phyloP scores from a whole-genome alignment of 2,888 invertebrate species.

The Acleris emargana region DNA sequence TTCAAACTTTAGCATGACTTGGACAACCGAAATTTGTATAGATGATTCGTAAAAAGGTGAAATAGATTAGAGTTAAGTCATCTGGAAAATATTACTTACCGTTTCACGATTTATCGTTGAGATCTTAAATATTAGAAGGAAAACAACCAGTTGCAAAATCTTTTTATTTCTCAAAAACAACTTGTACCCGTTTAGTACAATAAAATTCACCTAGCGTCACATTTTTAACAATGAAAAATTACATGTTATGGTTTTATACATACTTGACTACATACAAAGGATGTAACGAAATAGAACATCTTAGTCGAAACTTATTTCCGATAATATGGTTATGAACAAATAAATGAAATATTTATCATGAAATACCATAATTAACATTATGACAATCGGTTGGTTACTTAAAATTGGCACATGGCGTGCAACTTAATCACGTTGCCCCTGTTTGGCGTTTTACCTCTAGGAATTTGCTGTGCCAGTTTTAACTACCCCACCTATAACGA shows the following conservation, averaged over 20 bases:
- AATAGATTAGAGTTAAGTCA: not conserved
- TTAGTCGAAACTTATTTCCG: constrained; percentile 29
- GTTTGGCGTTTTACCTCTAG: no score
- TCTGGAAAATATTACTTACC: not conserved
- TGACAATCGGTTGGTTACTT: no score
- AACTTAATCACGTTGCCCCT: no score
- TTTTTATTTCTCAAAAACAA: constrained; percentile 70
- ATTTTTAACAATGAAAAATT: constrained; percentile 67
- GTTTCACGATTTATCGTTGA: not conserved
- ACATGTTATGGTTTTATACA: constrained; percentile 47
- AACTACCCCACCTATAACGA: no score
- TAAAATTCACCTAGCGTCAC: constrained; percentile 68
- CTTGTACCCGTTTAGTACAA: constrained; percentile 68
- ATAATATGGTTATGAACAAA: constrained; percentile 12
- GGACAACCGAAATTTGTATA: no score
- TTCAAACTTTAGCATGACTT: no score
- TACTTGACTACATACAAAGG: constrained; percentile 18
- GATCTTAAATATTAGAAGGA: constrained; percentile 15
- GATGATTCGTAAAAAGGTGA: no score
- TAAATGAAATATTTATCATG: not conserved
- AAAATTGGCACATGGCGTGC: no score
- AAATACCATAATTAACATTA: not conserved
- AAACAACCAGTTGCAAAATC: constrained; percentile 49
- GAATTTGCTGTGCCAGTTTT: no score
- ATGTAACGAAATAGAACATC: constrained; percentile 24